Evolutionary conservation across 2,113 vertebrate species (phyloP), one percentile per base, ranked within the genome.

Genomic region (Bambusicola thoracicus): DNA sequence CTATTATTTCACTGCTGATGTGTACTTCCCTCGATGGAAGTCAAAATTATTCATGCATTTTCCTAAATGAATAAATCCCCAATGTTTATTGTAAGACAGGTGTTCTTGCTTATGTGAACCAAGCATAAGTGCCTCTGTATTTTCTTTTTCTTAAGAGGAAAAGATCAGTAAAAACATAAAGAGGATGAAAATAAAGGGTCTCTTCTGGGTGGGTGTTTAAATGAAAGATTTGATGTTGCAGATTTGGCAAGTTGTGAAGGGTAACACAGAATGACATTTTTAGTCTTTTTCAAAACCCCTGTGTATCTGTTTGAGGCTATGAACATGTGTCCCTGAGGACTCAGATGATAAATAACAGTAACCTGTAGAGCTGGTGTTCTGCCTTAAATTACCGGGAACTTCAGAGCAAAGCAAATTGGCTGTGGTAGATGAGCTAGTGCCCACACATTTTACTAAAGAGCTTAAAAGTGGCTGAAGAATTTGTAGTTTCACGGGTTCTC

Each of bases 151-250:
- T 41, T 41, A 12, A 77, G 7, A 5, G 7, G 48, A 10, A 16
- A 63, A 63, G 51, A 72, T 32, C 3, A 8, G 22, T 56, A 70
- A 20, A 2, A 25, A n/a, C 3, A 14, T 8, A 49, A 75, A 79
- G 2, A 56, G 1, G 3, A 51, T 36, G 43, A 66, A 86, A 81
- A 69, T n/a, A 6, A 29, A 76, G 2, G 4, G 1, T 48, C 10
- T 43, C 3, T 4, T 51, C 78, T 51, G 55, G 7, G 4, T 43
- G 25, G 22, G 4, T 19, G 32, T 76, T 16, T 11, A 76, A 68
- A 55, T 0, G 0, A 10, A 3, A 2, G 4, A 43, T 69, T 53
- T 43, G 13, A 34, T 46, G 14, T 63, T 67, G 29, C 0, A 1
- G 40, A 56, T 87, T 82, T 73, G 30, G 5, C 6, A 18, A 73